Evolutionary conservation across 2,113 vertebrate genomes (phyloP).

Genomic region (Poeciliopsis prolifica): DNA sequence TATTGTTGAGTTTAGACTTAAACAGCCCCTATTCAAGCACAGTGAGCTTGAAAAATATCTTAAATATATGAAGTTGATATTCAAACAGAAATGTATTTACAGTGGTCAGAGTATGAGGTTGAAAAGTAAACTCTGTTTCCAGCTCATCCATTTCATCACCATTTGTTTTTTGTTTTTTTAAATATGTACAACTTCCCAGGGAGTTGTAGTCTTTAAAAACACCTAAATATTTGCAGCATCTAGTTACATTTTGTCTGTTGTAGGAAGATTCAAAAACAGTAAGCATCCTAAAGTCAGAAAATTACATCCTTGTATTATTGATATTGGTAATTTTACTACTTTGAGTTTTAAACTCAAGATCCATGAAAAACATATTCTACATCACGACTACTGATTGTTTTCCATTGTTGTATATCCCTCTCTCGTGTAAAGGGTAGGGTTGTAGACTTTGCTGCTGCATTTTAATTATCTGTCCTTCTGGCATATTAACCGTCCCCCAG

Average conservation of each 20-base stretch:
- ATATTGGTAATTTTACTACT: neutral
- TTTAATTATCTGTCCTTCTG: slow-evolving; percentile 1
- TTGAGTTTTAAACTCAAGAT: neutral
- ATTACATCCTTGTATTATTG: neutral
- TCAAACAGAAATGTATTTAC: neutral
- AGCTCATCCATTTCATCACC: neutral
- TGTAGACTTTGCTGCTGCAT: neutral
- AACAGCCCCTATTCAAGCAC: neutral
- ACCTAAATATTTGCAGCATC: neutral
- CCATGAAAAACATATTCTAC: neutral
- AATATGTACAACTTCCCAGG: neutral
- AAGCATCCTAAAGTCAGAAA: neutral
- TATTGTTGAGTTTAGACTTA: slow-evolving; percentile 7
- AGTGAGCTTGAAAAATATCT: neutral
- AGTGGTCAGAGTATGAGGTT: neutral
- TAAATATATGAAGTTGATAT: neutral
- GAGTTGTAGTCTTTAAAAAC: neutral
- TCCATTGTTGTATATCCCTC: neutral
- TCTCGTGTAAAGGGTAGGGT: neutral
- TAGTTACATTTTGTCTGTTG: neutral
- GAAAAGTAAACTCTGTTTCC: neutral
- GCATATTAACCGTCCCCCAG: neutral
- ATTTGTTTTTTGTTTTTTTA: neutral
- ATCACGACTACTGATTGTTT: fast-evolving
- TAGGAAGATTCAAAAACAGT: neutral